phyloP scores from a whole-genome alignment of 2,113 vertebrate species.

The Meriones unguiculatus region DNA sequence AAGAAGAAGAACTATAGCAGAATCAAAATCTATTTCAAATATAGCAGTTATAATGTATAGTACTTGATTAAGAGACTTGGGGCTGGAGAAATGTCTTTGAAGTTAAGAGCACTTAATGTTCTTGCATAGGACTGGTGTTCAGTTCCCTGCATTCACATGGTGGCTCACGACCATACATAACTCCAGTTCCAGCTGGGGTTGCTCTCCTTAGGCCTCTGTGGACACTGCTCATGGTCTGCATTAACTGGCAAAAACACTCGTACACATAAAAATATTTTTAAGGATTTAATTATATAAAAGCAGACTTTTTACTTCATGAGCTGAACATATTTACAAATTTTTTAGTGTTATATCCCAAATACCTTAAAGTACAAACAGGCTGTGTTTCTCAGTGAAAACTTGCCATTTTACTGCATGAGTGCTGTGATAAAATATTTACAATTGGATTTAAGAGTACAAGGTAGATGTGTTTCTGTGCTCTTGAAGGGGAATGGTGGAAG shows the following conservation, averaged over 20 bases:
- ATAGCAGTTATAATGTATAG: not conserved
- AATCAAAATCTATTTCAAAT: constrained; percentile 23
- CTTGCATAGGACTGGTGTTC: not conserved
- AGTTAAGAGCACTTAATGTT: not conserved
- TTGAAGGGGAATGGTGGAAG: not conserved
- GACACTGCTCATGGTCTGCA: not conserved
- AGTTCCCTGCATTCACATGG: not conserved
- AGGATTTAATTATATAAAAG: constrained; percentile 26
- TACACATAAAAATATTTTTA: not conserved
- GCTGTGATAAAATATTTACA: not conserved
- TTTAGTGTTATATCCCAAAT: not conserved
- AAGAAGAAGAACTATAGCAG: not conserved
- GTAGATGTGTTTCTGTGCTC: not conserved
- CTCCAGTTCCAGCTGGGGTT: not conserved
- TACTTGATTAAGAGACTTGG: not conserved
- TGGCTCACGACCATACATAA: not conserved
- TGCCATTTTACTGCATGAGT: constrained; percentile 17
- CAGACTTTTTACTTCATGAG: not conserved
- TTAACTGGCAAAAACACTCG: not conserved
- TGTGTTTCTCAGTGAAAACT: constrained; percentile 45
- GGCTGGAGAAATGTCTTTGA: not conserved
- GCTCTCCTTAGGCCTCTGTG: not conserved
- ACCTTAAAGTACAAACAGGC: not conserved
- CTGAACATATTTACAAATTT: constrained; percentile 24
- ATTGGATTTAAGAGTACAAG: constrained; percentile 1